Conservation (phyloP, 2,888 invertebrate genomes). For the Oligia fasciuncula region DNA sequence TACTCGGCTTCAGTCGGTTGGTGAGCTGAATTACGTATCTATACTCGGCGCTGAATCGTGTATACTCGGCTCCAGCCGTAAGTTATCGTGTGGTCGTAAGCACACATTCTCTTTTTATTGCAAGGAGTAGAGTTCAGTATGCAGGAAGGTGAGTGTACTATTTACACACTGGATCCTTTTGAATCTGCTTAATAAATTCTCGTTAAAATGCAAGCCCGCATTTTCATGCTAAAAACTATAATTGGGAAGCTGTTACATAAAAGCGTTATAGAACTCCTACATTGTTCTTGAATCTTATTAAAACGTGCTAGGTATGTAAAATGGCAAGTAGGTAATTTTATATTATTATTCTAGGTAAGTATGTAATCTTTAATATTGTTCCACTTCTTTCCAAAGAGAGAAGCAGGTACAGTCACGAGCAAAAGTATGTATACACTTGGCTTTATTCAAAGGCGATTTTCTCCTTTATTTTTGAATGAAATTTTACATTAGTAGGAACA, state of each 20-base stretch:
- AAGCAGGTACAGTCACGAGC: no score
- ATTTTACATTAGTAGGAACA: no score
- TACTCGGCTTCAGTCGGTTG: neutral
- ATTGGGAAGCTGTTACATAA: slow-evolving; percentile 55
- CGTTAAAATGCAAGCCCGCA: slow-evolving; percentile 7
- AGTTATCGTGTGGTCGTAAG: neutral
- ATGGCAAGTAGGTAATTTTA: neutral
- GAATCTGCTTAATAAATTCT: neutral
- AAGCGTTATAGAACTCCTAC: neutral
- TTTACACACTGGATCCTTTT: neutral
- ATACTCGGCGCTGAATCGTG: no score
- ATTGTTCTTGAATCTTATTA: neutral
- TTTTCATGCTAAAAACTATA: slow-evolving; percentile 14
- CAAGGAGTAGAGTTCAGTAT: neutral
- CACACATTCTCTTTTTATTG: neutral
- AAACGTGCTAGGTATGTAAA: neutral
- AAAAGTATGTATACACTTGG: no score
- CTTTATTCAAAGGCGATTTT: no score
- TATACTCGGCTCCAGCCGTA: no score
- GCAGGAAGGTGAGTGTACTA: neutral
- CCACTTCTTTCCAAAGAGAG: no score
- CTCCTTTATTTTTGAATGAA: no score
- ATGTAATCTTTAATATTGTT: no score
- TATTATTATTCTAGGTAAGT: neutral
- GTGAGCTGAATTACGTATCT: neutral